Evolutionary conservation across 2,113 vertebrate genomes (phyloP).

Genomic region (Danionella cerebrum): DNA sequence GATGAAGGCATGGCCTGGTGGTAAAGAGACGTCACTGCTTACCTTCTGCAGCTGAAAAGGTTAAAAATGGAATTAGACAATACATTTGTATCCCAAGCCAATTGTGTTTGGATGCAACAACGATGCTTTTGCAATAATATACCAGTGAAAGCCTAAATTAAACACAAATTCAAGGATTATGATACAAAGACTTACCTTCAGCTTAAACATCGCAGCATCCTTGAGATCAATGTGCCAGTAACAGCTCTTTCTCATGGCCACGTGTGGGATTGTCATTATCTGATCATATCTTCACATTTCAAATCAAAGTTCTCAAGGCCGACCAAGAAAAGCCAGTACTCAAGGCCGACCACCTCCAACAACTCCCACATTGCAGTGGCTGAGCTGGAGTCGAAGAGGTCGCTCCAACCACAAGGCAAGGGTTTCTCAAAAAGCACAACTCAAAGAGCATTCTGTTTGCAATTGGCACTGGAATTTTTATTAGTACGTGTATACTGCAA

Average conservation of each 20-base stretch:
- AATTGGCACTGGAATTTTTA: constrained; percentile 94
- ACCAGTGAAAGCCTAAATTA: too few species aligned
- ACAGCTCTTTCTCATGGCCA: neutral
- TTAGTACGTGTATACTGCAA: constrained; percentile 95
- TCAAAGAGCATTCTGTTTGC: constrained; percentile 44
- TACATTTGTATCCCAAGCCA: too few species aligned
- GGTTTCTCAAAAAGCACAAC: neutral
- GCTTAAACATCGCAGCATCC: too few species aligned
- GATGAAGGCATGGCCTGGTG: too few species aligned
- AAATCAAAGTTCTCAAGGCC: constrained; percentile 24
- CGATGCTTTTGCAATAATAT: too few species aligned
- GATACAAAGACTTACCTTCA: too few species aligned
- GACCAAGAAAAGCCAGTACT: constrained; percentile 25
- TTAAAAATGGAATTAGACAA: too few species aligned
- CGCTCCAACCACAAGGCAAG: too few species aligned
- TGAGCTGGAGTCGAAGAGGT: neutral
- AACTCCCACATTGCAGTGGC: constrained; percentile 25
- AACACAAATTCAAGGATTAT: too few species aligned
- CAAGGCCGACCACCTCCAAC: constrained; percentile 23
- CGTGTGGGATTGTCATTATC: constrained; percentile 21
- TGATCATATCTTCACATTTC: constrained; percentile 27
- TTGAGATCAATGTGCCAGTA: constrained; percentile 17
- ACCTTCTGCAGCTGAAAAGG: too few species aligned
- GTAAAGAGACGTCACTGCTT: too few species aligned
- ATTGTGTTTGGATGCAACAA: too few species aligned